Base-by-base conservation (phyloP, 2,888 invertebrate genomes). In the Pyrocoelia pectoralis region DNA sequence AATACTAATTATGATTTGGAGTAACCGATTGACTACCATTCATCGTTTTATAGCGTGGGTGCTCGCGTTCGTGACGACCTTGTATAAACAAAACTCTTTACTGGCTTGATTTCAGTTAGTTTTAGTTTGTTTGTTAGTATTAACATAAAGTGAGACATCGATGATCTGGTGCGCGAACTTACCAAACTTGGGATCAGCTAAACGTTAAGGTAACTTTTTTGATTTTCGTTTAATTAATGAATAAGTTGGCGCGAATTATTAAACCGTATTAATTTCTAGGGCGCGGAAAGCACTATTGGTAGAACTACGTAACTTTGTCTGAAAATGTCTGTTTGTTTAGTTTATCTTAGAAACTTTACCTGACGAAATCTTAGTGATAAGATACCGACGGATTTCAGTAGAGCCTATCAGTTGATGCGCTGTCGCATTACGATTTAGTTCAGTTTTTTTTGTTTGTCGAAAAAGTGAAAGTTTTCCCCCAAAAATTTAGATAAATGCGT, bases 71-170 rank as follows among this genome's bases (percentile, higher is more conserved):
- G 70, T 65, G 70, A 63, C 73, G 77, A 74, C 77, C 77, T 79
- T 79, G 77, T 74, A 74, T 73, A 74, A 75, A 74, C 68, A 73
- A 33, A 72, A 75, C 75, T 75, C 72, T 75, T 71, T 74, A 77
- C 73, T 72, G 74, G 73, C 73, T 70, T 49, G 74, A 74, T 74
- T 77, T 74, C 74, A 76, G 74, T 76, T 75, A 74, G 74, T 72
- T 70, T 73, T 70, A 72, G 74, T 69, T 70, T 71, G 71, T 69
- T 71, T 68, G 71, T 58, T 60, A 65, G 40, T 58, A 58, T 66
- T 66, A 58, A 46, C 17, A 17, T 46, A 46, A 46, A 14, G 46
- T 46, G 17, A 46, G 5, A 17, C 46, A 18, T 46, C 18, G n/a
- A 46, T 46, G 46, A 15, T 46, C 17, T 1, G 46, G 1, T 17